Evolutionary conservation across 1,140 invertebrate species (phyloP).

Genomic region (Diprion similis): DNA sequence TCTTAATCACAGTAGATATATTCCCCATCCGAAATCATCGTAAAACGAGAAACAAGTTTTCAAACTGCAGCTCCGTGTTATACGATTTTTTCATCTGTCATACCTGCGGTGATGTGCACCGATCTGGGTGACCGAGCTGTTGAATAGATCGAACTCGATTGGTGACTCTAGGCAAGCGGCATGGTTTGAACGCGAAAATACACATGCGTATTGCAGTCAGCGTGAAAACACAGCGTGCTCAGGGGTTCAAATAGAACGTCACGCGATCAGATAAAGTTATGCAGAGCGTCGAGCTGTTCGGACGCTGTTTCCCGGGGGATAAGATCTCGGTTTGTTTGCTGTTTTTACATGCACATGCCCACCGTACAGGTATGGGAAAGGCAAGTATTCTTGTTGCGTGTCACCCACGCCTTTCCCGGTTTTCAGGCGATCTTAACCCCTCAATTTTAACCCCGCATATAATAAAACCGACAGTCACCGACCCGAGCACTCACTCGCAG

Average conservation of each 20-base stretch:
- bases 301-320: constrained; percentile 3
- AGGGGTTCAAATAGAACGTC: constrained; percentile 23
- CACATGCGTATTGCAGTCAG: not conserved
- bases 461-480: not conserved
- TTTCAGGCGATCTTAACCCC: too few species aligned
- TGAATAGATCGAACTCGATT: not conserved
- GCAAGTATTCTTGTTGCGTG: too few species aligned
- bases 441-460: too few species aligned
- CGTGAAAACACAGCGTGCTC: not conserved
- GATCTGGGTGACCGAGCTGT: not conserved
- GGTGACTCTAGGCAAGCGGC: not conserved
- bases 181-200: not conserved
- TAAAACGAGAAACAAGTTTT: too few species aligned
- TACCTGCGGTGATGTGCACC: too few species aligned
- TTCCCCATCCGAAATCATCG: too few species aligned
- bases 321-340: not conserved
- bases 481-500: not conserved
- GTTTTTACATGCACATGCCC: not conserved
- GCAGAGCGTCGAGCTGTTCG: not conserved
- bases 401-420: too few species aligned
- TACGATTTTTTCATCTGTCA: too few species aligned
- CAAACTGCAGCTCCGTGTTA: too few species aligned
- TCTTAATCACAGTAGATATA: too few species aligned
- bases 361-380: too few species aligned
- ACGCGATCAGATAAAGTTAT: constrained; percentile 44